A percentile compares a stretch with the other conserved stretches of the same genome.
These are phyloP conservation scores for Eolophus roseicapilla DNA, from an alignment of 2,113 vertebrate species.

Conservation along the genomic window DNA sequence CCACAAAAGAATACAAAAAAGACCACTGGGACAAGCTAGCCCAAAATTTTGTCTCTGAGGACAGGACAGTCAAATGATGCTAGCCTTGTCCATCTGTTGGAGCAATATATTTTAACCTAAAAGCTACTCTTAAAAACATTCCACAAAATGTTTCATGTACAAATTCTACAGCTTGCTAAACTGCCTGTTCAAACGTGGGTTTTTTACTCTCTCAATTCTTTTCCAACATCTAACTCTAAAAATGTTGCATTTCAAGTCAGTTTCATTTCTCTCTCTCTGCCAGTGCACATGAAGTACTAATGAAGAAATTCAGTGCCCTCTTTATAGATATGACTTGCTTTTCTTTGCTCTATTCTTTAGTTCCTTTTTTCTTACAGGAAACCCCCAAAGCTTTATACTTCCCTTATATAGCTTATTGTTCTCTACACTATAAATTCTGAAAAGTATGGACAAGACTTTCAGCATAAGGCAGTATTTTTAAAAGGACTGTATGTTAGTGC, in stretches of 20 bases:
- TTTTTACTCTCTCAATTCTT: background rate
- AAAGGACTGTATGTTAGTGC: background rate
- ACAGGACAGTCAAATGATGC: background rate
- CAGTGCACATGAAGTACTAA: background rate
- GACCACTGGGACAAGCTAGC: background rate
- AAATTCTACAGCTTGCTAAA: background rate
- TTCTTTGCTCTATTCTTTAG: background rate
- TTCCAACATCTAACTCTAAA: background rate
- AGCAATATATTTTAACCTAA: background rate
- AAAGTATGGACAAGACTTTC: background rate
- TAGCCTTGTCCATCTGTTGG: background rate
- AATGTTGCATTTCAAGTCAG: background rate
- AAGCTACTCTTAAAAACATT: background rate
- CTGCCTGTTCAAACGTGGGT: background rate
- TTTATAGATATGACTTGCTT: background rate
- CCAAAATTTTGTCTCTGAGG: background rate
- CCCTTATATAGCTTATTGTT: background rate
- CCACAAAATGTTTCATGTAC: background rate
- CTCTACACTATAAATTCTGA: background rate
- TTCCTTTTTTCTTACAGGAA: background rate
- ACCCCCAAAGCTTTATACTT: background rate
- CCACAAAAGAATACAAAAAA: background rate
- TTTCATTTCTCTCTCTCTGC: background rate
- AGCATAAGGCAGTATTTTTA: background rate
- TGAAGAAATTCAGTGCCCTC: background rate